phyloP scores from a whole-genome alignment of 2,113 vertebrate genomes.

The Callocephalon fimbriatum region DNA sequence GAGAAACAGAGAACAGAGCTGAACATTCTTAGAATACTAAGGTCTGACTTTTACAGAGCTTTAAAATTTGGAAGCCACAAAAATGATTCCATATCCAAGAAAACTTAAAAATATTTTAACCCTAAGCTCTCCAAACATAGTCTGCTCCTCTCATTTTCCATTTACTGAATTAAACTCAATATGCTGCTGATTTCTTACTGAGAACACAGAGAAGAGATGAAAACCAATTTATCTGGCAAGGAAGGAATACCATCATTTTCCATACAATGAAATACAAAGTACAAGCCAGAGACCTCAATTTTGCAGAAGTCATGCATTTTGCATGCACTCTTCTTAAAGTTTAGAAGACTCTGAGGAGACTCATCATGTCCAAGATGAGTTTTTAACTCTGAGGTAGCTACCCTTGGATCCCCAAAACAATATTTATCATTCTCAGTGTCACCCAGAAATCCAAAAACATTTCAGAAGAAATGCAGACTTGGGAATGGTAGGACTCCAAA shows the following conservation, averaged over 20 bases:
- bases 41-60: background rate
- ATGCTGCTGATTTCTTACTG: background rate
- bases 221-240: background rate
- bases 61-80: background rate
- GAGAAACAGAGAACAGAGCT: background rate
- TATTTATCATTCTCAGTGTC: background rate
- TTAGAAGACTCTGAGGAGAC: background rate
- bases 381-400: background rate
- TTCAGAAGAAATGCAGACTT: background rate
- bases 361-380: background rate
- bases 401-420: background rate
- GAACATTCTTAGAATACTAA: slow-evolving; percentile 3
- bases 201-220: background rate
- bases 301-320: background rate
- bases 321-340: background rate
- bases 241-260: background rate
- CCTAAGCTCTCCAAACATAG: background rate
- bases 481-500: background rate
- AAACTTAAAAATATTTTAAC: background rate
- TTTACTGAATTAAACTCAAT: background rate
- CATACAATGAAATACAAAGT: background rate
- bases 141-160: background rate
- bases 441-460: background rate
- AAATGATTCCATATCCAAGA: background rate
- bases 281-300: background rate